Conservation (phyloP, 2,888 invertebrate species). For the Oligia strigilis region DNA sequence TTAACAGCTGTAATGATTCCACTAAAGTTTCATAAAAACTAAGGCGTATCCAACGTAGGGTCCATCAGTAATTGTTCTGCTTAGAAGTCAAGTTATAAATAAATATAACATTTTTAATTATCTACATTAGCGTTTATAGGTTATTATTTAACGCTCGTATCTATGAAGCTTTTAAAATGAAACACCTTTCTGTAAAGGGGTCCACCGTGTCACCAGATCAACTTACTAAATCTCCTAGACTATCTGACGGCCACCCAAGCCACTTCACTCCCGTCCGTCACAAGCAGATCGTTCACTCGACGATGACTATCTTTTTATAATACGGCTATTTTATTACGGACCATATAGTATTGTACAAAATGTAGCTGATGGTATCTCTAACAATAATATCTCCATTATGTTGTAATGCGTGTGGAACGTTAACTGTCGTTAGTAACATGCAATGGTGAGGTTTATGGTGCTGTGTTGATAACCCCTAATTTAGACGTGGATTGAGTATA, state of each 20-base stretch:
- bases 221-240: neutral
- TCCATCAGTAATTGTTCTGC: neutral
- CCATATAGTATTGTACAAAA: slow-evolving; percentile 51
- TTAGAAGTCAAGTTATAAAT: neutral
- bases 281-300: slow-evolving; percentile 37
- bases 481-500: slow-evolving; percentile 23
- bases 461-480: slow-evolving; percentile 43
- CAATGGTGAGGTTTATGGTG: slow-evolving; percentile 36
- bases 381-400: slow-evolving; percentile 60
- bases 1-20: too few species aligned
- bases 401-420: slow-evolving; percentile 55
- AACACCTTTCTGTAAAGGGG: neutral
- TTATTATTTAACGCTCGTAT: neutral
- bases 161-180: neutral
- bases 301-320: slow-evolving; percentile 47
- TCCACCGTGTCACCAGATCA: neutral
- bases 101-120: too few species aligned
- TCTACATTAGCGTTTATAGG: neutral
- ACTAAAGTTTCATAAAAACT: neutral
- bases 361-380: slow-evolving; percentile 55
- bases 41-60: neutral
- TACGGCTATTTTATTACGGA: slow-evolving; percentile 48
- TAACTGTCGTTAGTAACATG: slow-evolving; percentile 51
- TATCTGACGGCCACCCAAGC: neutral
- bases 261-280: neutral